phyloP scores from a whole-genome alignment of 2,888 invertebrate species.

The Agriopis marginaria region DNA sequence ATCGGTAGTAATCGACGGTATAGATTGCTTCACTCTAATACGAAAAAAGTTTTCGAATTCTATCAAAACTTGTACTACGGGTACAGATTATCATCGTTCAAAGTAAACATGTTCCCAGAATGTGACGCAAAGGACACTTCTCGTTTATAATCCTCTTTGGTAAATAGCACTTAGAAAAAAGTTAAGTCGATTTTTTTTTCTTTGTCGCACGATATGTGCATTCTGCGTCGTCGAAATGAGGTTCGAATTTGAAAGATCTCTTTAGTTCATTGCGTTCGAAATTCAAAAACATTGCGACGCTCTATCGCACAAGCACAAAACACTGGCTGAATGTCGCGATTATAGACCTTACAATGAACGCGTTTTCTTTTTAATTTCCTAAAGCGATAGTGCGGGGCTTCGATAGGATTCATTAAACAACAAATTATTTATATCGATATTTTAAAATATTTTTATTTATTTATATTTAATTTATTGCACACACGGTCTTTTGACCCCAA shows the following conservation, averaged over 20 bases:
- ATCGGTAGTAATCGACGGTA: too few relatives aligned
- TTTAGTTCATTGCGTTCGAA: slow-evolving; percentile 49
- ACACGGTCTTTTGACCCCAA: too few relatives aligned
- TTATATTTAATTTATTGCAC: too few relatives aligned
- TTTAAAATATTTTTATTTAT: too few relatives aligned
- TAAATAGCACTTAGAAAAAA: slow-evolving; percentile 3
- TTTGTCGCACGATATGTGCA: not conserved
- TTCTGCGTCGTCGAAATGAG: slow-evolving; percentile 5
- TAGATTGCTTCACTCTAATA: too few relatives aligned
- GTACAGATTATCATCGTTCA: slow-evolving; percentile 27
- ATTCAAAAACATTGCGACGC: slow-evolving; percentile 59
- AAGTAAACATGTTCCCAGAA: slow-evolving; percentile 46
- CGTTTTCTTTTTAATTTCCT: slow-evolving; percentile 47
- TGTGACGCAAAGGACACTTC: slow-evolving; percentile 42
- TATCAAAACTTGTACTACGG: too few relatives aligned
- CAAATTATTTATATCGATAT: slow-evolving; percentile 6
- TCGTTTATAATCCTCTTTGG: slow-evolving; percentile 25
- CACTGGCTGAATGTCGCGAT: slow-evolving; percentile 42
- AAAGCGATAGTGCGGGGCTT: slow-evolving; percentile 42
- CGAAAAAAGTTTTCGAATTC: too few relatives aligned
- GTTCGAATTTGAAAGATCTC: slow-evolving; percentile 6
- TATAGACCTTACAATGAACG: slow-evolving; percentile 39
- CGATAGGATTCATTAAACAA: not conserved
- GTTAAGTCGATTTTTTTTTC: not conserved
- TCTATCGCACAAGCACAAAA: slow-evolving; percentile 55